Conservation (phyloP, 2,113 vertebrate species). For the Myrmecobius fasciatus region DNA sequence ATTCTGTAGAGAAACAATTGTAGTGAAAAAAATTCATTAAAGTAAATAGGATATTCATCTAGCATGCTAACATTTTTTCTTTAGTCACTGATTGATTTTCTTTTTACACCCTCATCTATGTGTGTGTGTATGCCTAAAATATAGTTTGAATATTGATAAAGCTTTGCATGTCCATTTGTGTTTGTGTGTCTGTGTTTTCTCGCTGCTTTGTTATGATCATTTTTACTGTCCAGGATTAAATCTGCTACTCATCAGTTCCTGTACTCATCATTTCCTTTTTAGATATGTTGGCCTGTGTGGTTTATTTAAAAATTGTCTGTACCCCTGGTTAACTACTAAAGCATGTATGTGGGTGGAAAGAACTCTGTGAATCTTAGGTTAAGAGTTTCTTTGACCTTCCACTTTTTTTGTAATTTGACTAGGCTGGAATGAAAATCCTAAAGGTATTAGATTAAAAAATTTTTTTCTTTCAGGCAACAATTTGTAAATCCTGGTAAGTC, state of each 20-base stretch:
- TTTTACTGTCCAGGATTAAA: conserved; percentile 5
- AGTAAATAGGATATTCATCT: not conserved
- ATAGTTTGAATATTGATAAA: not conserved
- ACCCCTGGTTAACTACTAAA: conserved; percentile 66
- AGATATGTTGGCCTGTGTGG: conserved; percentile 52
- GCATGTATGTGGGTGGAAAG: conserved; percentile 72
- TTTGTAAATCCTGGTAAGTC: conserved; percentile 42
- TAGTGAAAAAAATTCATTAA: not conserved
- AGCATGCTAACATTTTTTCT: not conserved
- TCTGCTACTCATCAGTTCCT: conserved; percentile 57
- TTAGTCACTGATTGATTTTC: conserved; percentile 14
- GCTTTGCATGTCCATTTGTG: conserved; percentile 14
- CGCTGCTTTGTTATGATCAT: conserved; percentile 10
- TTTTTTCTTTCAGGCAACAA: conserved; percentile 59
- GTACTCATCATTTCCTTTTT: conserved; percentile 54
- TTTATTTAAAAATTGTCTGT: conserved; percentile 64
- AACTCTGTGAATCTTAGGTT: conserved; percentile 63
- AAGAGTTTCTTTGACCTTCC: conserved; percentile 61
- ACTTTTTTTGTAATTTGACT: conserved; percentile 58
- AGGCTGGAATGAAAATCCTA: conserved; percentile 60
- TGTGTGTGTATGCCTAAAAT: not conserved
- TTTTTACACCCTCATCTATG: not conserved
- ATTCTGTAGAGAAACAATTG: not conserved
- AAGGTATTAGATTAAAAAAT: conserved; percentile 38
- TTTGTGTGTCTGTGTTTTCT: conserved; percentile 52